A percentile compares a stretch with the other conserved stretches of the same genome.
Evolutionary conservation across 2,888 invertebrate species (phyloP).

Genomic region (Athripsodes cinereus): DNA sequence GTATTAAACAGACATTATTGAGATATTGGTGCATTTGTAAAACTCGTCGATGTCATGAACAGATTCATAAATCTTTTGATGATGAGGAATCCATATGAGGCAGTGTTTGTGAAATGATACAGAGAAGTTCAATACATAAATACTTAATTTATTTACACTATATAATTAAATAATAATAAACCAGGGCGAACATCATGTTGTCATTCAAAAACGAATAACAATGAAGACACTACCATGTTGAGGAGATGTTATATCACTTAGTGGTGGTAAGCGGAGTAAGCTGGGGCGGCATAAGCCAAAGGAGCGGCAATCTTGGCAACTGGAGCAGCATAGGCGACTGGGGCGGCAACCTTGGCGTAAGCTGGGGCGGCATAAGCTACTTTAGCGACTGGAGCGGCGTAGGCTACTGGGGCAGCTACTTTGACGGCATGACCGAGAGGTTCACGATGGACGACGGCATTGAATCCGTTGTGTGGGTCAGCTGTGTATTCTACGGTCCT

Average conservation of each 20-base stretch:
- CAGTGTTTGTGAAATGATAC: too few species aligned
- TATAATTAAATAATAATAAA: background rate
- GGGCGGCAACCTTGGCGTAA: constrained; percentile 30
- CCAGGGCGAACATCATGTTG: background rate
- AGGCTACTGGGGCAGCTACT: constrained; percentile 28
- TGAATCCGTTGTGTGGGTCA: constrained; percentile 49
- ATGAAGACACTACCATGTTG: background rate
- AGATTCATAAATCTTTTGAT: too few species aligned
- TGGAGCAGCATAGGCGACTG: constrained; percentile 25
- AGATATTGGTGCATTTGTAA: too few species aligned
- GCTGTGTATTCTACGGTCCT: constrained; percentile 46
- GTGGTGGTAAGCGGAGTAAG: constrained; percentile 38
- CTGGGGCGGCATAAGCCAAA: constrained; percentile 47
- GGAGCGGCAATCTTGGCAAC: constrained; percentile 14
- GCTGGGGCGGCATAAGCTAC: constrained; percentile 30
- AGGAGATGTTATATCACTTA: background rate
- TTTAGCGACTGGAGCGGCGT: constrained; percentile 32
- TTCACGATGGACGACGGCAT: constrained; percentile 45
- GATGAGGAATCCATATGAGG: too few species aligned
- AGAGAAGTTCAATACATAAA: constrained; percentile 1
- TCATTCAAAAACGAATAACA: constrained; percentile 8
- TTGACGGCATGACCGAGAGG: constrained; percentile 32
- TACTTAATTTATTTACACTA: constrained; percentile 11
- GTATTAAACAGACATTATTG: too few species aligned
- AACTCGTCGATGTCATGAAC: too few species aligned